phyloP scores from a whole-genome alignment of 2,797 vertebrate genomes.

The Tenualosa thibaudeaui region DNA sequence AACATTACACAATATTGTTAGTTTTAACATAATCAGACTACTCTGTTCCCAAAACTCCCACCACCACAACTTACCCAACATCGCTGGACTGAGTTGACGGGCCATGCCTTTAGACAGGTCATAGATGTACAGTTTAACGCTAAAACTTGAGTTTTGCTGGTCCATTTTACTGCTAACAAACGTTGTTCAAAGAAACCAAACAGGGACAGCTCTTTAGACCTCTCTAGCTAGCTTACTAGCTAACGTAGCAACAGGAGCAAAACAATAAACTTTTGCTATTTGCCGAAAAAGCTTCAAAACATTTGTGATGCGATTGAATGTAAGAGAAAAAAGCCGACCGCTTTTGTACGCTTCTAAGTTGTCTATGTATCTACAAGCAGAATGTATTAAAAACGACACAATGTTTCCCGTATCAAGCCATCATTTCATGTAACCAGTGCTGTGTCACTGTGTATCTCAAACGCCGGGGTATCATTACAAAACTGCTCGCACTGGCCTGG shows the following conservation, averaged over 20 bases:
- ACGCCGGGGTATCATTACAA: conserved; percentile 31
- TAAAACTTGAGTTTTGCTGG: conserved; percentile 33
- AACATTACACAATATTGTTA: too few species aligned
- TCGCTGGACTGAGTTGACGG: conserved; percentile 91
- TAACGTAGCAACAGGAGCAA: not conserved
- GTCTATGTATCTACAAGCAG: not conserved
- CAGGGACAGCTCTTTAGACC: not conserved
- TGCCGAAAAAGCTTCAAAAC: not conserved
- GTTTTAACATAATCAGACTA: not conserved
- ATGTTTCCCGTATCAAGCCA: not conserved
- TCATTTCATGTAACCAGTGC: conserved; percentile 28
- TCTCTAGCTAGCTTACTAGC: not conserved
- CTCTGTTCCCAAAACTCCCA: not conserved
- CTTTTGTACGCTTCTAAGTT: not conserved
- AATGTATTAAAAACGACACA: conserved; percentile 1
- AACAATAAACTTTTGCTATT: conserved; percentile 4
- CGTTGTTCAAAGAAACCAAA: not conserved
- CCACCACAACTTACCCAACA: conserved; percentile 84
- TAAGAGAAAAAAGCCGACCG: not conserved
- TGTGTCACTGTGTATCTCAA: conserved; percentile 52
- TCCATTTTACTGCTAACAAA: conserved; percentile 57
- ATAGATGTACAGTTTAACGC: conserved; percentile 92
- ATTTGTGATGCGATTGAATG: not conserved
- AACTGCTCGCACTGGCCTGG: not conserved
- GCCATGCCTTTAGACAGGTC: conserved; percentile 95